Evolutionary conservation across 2,888 invertebrate species (phyloP), one percentile per base, ranked within the genome.

Genomic region (Lasius platythorax): DNA sequence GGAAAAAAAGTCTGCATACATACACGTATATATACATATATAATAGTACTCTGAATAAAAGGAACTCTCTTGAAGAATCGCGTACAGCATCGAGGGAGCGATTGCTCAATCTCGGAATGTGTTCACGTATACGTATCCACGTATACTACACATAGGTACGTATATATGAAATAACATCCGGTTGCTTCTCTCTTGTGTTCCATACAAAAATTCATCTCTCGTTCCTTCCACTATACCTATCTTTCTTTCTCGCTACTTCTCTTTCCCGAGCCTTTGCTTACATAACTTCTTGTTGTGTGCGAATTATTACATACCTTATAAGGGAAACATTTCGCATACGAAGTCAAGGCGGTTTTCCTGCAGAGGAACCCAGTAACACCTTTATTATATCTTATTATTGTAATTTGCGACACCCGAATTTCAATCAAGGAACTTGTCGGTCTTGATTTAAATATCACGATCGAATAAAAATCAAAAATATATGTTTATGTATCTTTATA

Each of bases 401-500:
- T 40, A 28, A 76, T n/a, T 37, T n/a, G 28, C 5, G 23, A 63
- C n/a, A 43, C 11, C 15, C 89, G 89, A 90, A 91, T 88, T 91
- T 87, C 89, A 87, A 89, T 89, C 89, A 91, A 89, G 88, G 86
- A 90, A 87, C 87, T 90, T 87, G 86, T 79, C 82, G 86, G 83
- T 73, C 46, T 28, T 46, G 82, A 64, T 63, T 74, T 85, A 81
- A 79, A 79, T 82, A 83, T 82, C 85, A 87, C 74, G 72, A 89
- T 91, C 90, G 90, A 92, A 91, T 92, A 92, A 92, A 88, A 91
- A 92, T 93, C 84, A 84, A 93, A 93, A 92, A 91, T 91, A 92
- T 92, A 92, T 92, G 84, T 89, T 83, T 84, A 76, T 85, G 9
- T 83, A 72, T 84, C 58, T 87, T 76, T 85, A 85, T 89, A 72